Conservation (phyloP, 37 sponge, comb jelly and placozoan species). For the Amphimedon queenslandica region DNA sequence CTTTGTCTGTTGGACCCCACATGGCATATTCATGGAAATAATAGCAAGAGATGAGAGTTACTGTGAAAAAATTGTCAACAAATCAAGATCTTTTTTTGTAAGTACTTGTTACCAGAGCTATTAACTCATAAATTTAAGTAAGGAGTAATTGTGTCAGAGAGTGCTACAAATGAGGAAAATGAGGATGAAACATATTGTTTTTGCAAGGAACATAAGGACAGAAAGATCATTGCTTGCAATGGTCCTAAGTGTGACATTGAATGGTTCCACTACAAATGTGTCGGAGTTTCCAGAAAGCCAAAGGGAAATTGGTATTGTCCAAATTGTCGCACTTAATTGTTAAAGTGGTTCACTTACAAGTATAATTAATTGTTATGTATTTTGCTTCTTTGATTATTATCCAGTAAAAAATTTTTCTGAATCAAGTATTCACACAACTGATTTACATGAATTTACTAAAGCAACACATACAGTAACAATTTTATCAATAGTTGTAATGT, state of each 20-base stretch:
- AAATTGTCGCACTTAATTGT: not conserved
- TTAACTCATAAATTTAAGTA: not conserved
- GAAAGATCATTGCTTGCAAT: slow-evolving; percentile 12
- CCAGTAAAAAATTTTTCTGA: not conserved
- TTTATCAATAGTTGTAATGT: slow-evolving; percentile 25
- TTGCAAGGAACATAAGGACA: not conserved
- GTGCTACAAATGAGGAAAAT: not conserved
- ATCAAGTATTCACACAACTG: not conserved
- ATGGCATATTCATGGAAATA: not conserved
- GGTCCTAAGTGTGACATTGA: not conserved
- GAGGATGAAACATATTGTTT: not conserved
- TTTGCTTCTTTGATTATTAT: too few species aligned
- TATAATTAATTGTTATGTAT: not conserved
- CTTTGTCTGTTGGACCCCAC: not conserved
- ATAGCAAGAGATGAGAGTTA: not conserved
- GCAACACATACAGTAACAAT: slow-evolving; percentile 18
- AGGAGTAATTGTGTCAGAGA: too few species aligned
- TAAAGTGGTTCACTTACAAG: not conserved
- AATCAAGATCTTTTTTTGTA: not conserved
- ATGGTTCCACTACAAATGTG: slow-evolving; percentile 21
- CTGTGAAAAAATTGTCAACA: not conserved
- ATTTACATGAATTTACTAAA: slow-evolving; percentile 8
- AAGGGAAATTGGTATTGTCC: not conserved
- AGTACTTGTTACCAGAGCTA: not conserved
- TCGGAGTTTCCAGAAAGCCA: slow-evolving; percentile 4